These are phyloP conservation scores for Ceriagrion tenellum DNA, from an alignment of 2,888 invertebrate genomes.

Conservation along the genomic window DNA sequence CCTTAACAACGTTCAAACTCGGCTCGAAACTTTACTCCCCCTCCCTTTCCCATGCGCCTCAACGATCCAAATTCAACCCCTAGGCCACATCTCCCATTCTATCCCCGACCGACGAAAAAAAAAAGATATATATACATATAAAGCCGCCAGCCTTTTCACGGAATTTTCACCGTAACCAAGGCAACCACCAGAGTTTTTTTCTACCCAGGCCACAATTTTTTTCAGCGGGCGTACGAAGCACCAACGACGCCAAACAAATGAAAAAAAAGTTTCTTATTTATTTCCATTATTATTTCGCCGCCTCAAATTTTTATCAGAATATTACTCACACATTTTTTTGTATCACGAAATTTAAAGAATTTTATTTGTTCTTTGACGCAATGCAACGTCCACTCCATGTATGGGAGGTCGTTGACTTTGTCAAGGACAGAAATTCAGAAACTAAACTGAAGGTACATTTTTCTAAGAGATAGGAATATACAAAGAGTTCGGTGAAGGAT, in stretches of 20 bases:
- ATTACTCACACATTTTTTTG: not conserved
- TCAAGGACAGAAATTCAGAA: not conserved
- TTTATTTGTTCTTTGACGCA: not conserved
- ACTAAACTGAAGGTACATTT: not conserved
- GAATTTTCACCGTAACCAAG: slow-evolving; percentile 50
- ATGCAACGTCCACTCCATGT: not conserved
- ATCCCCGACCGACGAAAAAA: not conserved
- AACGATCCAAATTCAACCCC: not conserved
- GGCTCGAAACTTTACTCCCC: not conserved
- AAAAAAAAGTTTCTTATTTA: not conserved
- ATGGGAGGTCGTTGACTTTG: not conserved
- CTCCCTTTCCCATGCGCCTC: not conserved
- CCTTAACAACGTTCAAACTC: not conserved
- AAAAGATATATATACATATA: not conserved
- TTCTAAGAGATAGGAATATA: too few species aligned
- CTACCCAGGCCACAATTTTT: not conserved
- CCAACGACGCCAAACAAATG: slow-evolving; percentile 5
- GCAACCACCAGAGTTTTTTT: slow-evolving; percentile 37
- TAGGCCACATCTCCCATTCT: not conserved
- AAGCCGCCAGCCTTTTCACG: not conserved
- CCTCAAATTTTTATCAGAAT: not conserved
- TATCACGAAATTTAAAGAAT: not conserved
- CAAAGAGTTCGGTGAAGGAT: too few species aligned
- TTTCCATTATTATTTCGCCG: not conserved
- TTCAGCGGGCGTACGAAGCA: not conserved